phyloP scores from a whole-genome alignment of 2,888 invertebrate genomes.

The Pandemis cinnamomeana region DNA sequence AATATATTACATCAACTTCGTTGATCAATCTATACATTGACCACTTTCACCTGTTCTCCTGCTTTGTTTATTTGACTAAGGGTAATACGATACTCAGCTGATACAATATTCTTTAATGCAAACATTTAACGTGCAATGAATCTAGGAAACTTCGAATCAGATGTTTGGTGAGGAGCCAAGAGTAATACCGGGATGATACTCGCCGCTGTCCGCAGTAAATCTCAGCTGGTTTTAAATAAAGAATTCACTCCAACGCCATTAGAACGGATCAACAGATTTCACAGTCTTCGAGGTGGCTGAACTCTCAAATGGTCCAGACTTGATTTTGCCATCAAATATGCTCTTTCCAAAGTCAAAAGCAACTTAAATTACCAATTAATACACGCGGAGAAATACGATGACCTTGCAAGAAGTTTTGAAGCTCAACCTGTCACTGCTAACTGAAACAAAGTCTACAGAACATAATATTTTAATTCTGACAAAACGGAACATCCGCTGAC shows the following conservation, averaged over 20 bases:
- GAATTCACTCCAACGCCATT: constrained; percentile 46
- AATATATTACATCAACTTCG: background rate
- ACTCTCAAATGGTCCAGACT: constrained; percentile 12
- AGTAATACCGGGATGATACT: constrained; percentile 58
- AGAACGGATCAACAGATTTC: constrained; percentile 31
- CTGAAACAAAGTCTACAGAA: background rate
- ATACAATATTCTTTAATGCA: constrained; percentile 35
- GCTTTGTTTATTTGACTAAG: constrained; percentile 7
- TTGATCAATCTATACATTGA: background rate
- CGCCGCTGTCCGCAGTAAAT: constrained; percentile 60
- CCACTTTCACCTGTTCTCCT: background rate
- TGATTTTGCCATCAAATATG: constrained; percentile 14
- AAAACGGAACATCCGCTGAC: constrained; percentile 17
- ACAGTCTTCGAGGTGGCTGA: constrained; percentile 26
- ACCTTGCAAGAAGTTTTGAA: constrained; percentile 6
- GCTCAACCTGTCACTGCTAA: background rate
- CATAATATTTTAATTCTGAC: constrained; percentile 20
- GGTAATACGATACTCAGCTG: constrained; percentile 28
- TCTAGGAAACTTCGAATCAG: constrained; percentile 43
- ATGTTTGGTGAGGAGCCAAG: constrained; percentile 70
- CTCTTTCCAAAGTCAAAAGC: background rate
- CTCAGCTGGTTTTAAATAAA: constrained; percentile 61
- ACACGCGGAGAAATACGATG: constrained; percentile 3
- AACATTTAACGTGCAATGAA: constrained; percentile 41
- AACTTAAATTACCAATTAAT: background rate